Percentiles rank a stretch among this genome's conserved stretches.
These are phyloP conservation scores for Andrena bucephala DNA, from an alignment of 2,888 invertebrate genomes.

Conservation along the genomic window DNA sequence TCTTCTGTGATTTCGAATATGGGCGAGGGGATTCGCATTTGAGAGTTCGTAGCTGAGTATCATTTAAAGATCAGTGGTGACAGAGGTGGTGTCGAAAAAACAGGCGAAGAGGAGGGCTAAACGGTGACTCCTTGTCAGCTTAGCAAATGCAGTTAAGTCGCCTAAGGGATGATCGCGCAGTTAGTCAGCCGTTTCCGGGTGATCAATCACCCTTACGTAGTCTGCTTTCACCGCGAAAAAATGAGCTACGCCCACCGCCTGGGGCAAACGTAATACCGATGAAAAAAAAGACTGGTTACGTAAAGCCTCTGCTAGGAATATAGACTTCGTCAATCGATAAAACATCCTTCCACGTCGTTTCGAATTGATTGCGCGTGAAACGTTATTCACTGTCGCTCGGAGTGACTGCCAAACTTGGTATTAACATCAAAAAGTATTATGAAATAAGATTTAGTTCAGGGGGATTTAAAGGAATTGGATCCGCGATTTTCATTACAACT, in stretches of 20 bases:
- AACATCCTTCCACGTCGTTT: slow-evolving; percentile 1
- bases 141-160: slow-evolving; percentile 41
- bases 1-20: too few species aligned
- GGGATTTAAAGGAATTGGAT: neutral
- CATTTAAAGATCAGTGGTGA: neutral
- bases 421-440: neutral
- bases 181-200: slow-evolving; percentile 71
- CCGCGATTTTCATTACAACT: too few species aligned
- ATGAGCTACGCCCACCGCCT: slow-evolving; percentile 26
- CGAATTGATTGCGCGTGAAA: neutral
- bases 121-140: slow-evolving; percentile 17
- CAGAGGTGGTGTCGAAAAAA: neutral
- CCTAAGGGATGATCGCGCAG: slow-evolving; percentile 64
- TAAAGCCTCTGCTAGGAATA: slow-evolving; percentile 22
- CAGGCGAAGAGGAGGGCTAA: slow-evolving; percentile 4
- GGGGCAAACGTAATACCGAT: slow-evolving; percentile 10
- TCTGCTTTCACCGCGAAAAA: slow-evolving; percentile 23
- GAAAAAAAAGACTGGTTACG: slow-evolving; percentile 15
- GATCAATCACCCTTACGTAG: slow-evolving; percentile 66
- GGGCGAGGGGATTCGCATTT: neutral
- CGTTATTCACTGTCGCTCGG: too few species aligned
- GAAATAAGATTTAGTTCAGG: neutral
- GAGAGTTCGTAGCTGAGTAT: neutral
- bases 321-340: slow-evolving; percentile 19
- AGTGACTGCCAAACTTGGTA: neutral